Evolutionary conservation across 1,140 invertebrate species (phyloP).

Genomic region (Dufourea novaeangliae): DNA sequence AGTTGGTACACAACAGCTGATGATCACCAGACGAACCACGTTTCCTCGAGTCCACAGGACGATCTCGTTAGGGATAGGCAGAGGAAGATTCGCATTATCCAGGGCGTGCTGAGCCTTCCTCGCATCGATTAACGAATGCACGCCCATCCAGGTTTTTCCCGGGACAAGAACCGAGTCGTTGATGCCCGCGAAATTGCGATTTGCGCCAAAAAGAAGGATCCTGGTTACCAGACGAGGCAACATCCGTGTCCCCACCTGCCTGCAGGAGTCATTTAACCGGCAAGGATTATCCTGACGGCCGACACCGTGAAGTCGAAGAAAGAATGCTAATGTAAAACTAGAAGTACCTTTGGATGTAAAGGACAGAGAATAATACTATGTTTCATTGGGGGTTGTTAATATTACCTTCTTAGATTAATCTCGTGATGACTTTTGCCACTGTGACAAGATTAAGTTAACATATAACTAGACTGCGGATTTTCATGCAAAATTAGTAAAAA

Average conservation of each 20-base stretch:
- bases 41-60: neutral
- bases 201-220: slow-evolving; percentile 10
- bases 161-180: slow-evolving; percentile 13
- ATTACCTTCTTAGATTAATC: too few species aligned
- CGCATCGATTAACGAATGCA: slow-evolving; percentile 38
- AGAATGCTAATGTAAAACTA: too few species aligned
- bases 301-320: too few species aligned
- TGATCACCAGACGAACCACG: slow-evolving; percentile 5
- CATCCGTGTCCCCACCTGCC: neutral
- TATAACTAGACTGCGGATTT: too few species aligned
- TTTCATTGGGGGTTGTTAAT: too few species aligned
- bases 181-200: slow-evolving; percentile 46
- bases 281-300: neutral
- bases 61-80: slow-evolving; percentile 31
- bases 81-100: neutral
- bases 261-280: neutral
- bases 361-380: too few species aligned
- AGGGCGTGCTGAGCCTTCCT: neutral
- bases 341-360: too few species aligned
- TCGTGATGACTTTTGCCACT: too few species aligned
- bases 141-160: slow-evolving; percentile 25
- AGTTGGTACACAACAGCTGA: too few species aligned
- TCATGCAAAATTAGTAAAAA: too few species aligned
- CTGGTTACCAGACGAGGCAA: neutral
- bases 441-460: too few species aligned